These are phyloP conservation scores for Hermodice carunculata DNA, from an alignment of 2,888 invertebrate genomes.

Conservation along the genomic window DNA sequence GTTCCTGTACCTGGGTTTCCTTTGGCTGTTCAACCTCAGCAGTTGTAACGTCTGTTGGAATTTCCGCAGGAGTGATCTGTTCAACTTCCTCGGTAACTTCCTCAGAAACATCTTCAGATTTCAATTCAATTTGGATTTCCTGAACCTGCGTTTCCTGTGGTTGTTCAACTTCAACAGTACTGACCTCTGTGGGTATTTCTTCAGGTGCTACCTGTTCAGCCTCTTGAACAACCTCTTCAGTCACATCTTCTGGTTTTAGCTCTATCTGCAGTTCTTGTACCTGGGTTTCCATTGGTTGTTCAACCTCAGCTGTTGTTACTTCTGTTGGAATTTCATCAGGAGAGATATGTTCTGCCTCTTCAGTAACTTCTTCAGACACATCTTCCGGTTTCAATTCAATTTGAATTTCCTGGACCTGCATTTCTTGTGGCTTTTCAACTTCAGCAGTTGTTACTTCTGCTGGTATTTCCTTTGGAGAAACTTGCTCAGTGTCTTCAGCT, in stretches of 20 bases:
- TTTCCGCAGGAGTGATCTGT: slow-evolving; percentile 6
- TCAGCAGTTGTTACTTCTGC: slow-evolving; percentile 19
- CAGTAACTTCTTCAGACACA: slow-evolving; percentile 1
- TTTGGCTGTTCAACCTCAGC: slow-evolving; percentile 15
- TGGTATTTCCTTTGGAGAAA: slow-evolving; percentile 20
- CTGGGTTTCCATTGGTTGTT: too few relatives aligned
- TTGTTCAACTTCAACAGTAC: not conserved
- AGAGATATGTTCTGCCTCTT: slow-evolving; percentile 3
- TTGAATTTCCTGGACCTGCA: not conserved
- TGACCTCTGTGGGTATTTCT: not conserved
- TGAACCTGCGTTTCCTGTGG: not conserved
- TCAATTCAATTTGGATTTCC: not conserved
- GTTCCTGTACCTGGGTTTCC: slow-evolving; percentile 8
- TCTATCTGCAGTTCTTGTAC: slow-evolving; percentile 6
- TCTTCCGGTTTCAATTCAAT: slow-evolving; percentile 8
- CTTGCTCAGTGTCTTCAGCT: slow-evolving; percentile 11
- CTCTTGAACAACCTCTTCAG: not conserved
- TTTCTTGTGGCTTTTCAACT: slow-evolving; percentile 1
- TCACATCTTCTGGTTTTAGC: not conserved
- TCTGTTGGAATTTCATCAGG: too few relatives aligned
- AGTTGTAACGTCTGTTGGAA: slow-evolving; percentile 24
- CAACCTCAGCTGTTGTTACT: too few relatives aligned
- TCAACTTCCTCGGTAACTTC: not conserved
- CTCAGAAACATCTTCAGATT: not conserved
- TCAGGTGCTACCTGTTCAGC: not conserved